Percentiles rank a stretch among this genome's conserved stretches.
Evolutionary conservation across 2,797 vertebrate genomes (phyloP).

Genomic region (Danio kyathit): DNA sequence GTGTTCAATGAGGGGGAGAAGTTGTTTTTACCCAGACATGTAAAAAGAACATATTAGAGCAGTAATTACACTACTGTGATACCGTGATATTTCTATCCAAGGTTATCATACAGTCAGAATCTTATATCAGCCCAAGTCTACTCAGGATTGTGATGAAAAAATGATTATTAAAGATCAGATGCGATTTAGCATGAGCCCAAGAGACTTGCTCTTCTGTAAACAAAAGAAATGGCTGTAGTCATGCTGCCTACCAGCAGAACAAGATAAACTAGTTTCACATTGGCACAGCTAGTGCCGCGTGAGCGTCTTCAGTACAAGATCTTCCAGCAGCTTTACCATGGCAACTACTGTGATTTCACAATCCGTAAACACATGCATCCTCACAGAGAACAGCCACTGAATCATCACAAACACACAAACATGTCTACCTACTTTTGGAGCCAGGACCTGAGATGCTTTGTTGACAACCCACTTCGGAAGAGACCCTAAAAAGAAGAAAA

Average conservation of each 20-base stretch:
- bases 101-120: too few species aligned
- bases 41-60: too few species aligned
- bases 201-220: neutral
- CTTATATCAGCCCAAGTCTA: too few species aligned
- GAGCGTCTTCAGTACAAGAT: constrained; percentile 65
- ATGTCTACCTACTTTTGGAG: constrained; percentile 76
- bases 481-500: constrained; percentile 68
- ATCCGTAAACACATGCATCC: constrained; percentile 55
- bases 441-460: constrained; percentile 80
- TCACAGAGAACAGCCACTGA: neutral
- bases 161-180: neutral
- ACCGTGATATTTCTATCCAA: too few species aligned
- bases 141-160: too few species aligned
- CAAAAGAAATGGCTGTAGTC: neutral
- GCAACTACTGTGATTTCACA: constrained; percentile 73
- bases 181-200: neutral
- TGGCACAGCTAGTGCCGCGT: constrained; percentile 49
- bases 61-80: too few species aligned
- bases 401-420: neutral
- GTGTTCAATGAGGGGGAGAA: too few species aligned
- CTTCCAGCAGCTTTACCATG: constrained; percentile 67
- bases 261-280: constrained; percentile 74
- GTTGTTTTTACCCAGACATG: too few species aligned
- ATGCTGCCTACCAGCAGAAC: constrained; percentile 64
- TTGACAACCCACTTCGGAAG: constrained; percentile 87